Evolutionary conservation across 2,113 vertebrate species (phyloP).

Genomic region (Cisticola juncidis): DNA sequence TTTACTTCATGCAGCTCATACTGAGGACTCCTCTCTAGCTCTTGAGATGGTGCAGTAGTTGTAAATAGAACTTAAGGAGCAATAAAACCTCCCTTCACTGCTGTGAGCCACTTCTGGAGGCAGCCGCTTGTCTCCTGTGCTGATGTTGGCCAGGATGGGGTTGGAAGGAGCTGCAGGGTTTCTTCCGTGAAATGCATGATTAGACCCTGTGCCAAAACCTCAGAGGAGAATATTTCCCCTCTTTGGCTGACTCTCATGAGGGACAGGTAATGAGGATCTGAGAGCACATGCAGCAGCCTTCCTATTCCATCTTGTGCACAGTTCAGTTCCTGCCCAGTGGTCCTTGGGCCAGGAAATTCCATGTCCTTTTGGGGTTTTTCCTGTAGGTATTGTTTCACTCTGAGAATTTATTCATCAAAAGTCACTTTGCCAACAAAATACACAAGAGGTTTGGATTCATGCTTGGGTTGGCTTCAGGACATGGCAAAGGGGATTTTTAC

Average conservation of each 20-base stretch:
- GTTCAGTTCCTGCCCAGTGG: neutral
- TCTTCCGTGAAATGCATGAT: neutral
- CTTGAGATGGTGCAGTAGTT: constrained; percentile 3
- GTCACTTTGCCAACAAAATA: neutral
- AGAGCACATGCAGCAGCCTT: neutral
- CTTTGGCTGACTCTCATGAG: neutral
- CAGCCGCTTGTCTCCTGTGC: neutral
- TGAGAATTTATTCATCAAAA: neutral
- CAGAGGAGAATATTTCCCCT: neutral
- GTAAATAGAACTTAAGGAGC: constrained; percentile 41
- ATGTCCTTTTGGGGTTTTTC: fast-evolving
- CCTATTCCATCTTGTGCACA: neutral
- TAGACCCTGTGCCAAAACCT: neutral
- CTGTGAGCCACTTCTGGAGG: neutral
- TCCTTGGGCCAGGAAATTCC: neutral
- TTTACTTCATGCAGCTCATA: constrained; percentile 32
- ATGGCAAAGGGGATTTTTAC: neutral
- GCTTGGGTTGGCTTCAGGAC: neutral
- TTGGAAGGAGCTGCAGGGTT: neutral
- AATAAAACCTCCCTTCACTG: neutral
- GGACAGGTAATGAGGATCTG: neutral
- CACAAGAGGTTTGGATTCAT: neutral
- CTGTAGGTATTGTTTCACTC: neutral
- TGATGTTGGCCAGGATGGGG: neutral
- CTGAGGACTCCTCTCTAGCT: constrained; percentile 19